phyloP scores from a whole-genome alignment of 1,140 invertebrate genomes.

The Thaumetopoea pityocampa region DNA sequence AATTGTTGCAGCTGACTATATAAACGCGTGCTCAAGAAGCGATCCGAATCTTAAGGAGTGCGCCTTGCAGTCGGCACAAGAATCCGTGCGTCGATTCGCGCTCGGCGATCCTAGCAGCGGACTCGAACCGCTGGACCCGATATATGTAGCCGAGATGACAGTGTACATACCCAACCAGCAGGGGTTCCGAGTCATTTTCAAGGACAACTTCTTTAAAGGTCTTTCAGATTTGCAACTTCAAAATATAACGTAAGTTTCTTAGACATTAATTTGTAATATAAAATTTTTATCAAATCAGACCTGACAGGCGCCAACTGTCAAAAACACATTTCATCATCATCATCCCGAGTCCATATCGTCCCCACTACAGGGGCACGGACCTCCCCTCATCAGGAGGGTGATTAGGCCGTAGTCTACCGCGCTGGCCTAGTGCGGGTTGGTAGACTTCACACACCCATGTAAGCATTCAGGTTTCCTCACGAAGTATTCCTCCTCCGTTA shows the following conservation, averaged over 20 bases:
- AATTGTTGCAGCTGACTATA: constrained; percentile 34
- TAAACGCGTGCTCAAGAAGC: constrained; percentile 41
- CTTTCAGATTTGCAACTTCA: constrained; percentile 27
- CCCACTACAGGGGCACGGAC: too few species aligned
- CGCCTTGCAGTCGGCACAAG: constrained; percentile 34
- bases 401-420: too few species aligned
- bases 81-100: constrained; percentile 32
- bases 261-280: neutral
- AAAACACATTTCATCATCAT: too few species aligned
- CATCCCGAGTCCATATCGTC: too few species aligned
- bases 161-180: constrained; percentile 39
- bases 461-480: too few species aligned
- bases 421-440: too few species aligned
- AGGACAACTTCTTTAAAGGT: constrained; percentile 38
- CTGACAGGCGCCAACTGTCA: too few species aligned
- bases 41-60: constrained; percentile 42
- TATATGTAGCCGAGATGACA: constrained; percentile 37
- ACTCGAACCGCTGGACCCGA: constrained; percentile 32
- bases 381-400: too few species aligned
- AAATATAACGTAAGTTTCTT: constrained; percentile 33
- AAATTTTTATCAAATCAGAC: too few species aligned
- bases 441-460: too few species aligned
- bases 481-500: too few species aligned
- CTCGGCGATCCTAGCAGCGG: constrained; percentile 31
- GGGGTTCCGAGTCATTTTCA: constrained; percentile 38